phyloP scores from a whole-genome alignment of 2,113 vertebrate species.

The Lanius ludovicianus region DNA sequence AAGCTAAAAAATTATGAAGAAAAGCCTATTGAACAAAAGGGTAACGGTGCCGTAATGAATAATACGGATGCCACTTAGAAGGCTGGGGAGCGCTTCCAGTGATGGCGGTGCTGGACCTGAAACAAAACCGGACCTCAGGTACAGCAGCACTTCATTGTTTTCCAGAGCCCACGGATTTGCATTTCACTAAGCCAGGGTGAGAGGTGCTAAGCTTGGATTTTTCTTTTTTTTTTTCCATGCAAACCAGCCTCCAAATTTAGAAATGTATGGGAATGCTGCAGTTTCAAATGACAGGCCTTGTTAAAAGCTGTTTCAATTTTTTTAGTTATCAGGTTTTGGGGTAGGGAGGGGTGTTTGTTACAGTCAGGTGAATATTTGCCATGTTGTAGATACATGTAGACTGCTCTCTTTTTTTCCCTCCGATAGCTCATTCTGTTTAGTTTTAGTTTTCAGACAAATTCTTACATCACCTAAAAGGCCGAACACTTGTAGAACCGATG shows the following conservation, averaged over 20 bases:
- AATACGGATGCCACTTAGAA: conserved; percentile 72
- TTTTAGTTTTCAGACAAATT: conserved; percentile 98
- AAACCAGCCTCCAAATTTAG: conserved; percentile 35
- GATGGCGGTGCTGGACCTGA: conserved; percentile 60
- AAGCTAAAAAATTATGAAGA: conserved; percentile 92
- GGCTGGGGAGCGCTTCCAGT: conserved; percentile 51
- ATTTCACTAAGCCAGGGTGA: conserved; percentile 41
- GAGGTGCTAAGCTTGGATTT: conserved; percentile 51
- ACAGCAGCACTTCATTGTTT: conserved; percentile 67
- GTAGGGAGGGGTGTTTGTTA: background rate
- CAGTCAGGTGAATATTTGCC: conserved; percentile 53
- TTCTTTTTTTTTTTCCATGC: background rate
- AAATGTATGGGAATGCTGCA: conserved; percentile 27
- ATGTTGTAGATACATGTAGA: background rate
- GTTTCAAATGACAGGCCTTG: background rate
- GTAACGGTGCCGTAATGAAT: conserved; percentile 71
- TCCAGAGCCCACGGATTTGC: conserved; percentile 58
- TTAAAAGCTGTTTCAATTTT: conserved; percentile 4
- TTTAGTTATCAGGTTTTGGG: background rate
- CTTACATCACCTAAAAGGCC: conserved; percentile 86
- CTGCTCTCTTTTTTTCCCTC: background rate
- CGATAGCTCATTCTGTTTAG: conserved; percentile 46
- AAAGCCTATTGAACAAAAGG: conserved; percentile 85
- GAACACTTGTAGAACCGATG: conserved; percentile 87
- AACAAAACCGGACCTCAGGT: conserved; percentile 73